Evolutionary conservation across 2,797 vertebrate species (phyloP).

Genomic region (Halcyon chelicuti): DNA sequence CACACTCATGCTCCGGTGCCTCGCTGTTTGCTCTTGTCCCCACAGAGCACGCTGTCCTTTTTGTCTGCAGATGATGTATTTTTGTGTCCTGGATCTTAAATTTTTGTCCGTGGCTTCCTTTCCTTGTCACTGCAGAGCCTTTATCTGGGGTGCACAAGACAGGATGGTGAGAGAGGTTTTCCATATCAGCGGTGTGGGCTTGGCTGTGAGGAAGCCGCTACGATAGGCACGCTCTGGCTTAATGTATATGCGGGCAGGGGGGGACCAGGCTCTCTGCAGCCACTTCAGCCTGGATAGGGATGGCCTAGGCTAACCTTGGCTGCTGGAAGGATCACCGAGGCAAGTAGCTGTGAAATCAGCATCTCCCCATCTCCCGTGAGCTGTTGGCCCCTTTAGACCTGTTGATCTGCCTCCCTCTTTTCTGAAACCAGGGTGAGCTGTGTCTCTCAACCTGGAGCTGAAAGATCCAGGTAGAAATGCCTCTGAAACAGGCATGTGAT

Average conservation of each 20-base stretch:
- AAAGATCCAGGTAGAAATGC: not conserved
- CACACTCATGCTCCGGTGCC: accelerated
- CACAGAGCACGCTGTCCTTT: not conserved
- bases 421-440: not conserved
- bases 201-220: not conserved
- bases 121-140: not conserved
- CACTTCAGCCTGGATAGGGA: not conserved
- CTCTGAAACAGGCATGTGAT: accelerated
- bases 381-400: not conserved
- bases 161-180: not conserved
- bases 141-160: not conserved
- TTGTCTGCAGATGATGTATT: not conserved
- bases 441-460: not conserved
- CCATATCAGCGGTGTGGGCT: not conserved
- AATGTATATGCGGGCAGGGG: not conserved
- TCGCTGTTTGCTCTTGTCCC: not conserved
- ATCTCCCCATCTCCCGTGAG: not conserved
- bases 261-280: not conserved
- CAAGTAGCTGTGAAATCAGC: not conserved
- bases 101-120: not conserved
- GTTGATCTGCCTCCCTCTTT: not conserved
- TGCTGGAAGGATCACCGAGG: not conserved
- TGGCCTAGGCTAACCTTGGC: not conserved
- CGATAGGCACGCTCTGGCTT: not conserved
- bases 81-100: not conserved